Evolutionary conservation across 2,797 vertebrate genomes (phyloP), one percentile per base, ranked within the genome.

Genomic region (Scolopax rusticola): DNA sequence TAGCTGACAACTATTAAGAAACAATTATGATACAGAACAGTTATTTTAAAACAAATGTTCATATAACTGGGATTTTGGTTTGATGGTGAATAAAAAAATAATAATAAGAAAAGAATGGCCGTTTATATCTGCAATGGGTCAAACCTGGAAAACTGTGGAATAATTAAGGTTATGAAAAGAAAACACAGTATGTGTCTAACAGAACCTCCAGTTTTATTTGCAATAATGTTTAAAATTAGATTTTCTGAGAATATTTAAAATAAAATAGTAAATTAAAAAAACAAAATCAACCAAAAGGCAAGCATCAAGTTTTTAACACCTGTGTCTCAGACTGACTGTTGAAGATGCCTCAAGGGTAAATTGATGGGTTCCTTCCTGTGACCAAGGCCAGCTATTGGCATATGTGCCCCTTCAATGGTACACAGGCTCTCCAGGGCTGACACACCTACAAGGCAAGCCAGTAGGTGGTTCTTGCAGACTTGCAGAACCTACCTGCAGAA

Each of bases 341-440:
- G 59, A 76, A 27, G 5, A 36, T 87, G 28, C 14, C 30, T 68
- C 48, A 47, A 47, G 43, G 25, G 25, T 25, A 76, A 14, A 6
- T 82, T 71, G 11, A 8, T 68, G 25, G 1, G 5, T 15, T 74
- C 8, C 7, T n/a, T 59, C 19, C 40, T n/a, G n/a, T 86, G 12
- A 51, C 3, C 25, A 45, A 43, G 32, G 24, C 21, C 61, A 14
- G 18, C 15, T 75, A 5, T 7, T 74, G 38, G 27, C 38, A 38
- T 0, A 0, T 0, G 1, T 32, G 30, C 21, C 8, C 25, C 12
- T 56, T 36, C 1, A 0, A 14, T 8, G 32, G 10, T 25, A 63
- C 17, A 16, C 9, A 38, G 12, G 15, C 2, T 56, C 3, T 15
- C 20, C 57, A 63, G 45, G 32, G 6, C 7, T 80, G 50, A 40